phyloP scores from a whole-genome alignment of 2,113 vertebrate genomes.

The Rutilus rutilus region DNA sequence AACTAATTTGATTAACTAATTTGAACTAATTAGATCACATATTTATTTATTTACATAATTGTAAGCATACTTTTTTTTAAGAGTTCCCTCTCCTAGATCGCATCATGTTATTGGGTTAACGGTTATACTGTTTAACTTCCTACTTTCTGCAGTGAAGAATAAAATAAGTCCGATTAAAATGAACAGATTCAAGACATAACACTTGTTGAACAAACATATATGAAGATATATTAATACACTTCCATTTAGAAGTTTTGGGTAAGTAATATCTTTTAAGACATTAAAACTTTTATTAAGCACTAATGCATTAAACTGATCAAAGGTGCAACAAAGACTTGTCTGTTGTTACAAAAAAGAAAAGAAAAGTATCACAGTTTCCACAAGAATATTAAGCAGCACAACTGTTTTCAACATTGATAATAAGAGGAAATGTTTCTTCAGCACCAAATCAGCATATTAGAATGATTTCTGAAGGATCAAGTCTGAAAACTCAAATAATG shows the following conservation, averaged over 20 bases:
- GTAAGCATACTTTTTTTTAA: background rate
- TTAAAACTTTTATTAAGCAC: background rate
- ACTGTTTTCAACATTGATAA: background rate
- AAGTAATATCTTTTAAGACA: background rate
- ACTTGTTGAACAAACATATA: background rate
- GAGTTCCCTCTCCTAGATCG: background rate
- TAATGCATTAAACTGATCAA: background rate
- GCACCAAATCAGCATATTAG: background rate
- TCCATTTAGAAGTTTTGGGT: background rate
- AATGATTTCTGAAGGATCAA: background rate
- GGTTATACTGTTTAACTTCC: background rate
- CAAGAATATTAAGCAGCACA: background rate
- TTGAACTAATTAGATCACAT: background rate
- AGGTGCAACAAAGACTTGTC: background rate
- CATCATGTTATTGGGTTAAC: background rate
- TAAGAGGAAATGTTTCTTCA: background rate
- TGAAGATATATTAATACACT: background rate
- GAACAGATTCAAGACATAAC: background rate
- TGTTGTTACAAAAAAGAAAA: background rate
- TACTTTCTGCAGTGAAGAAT: background rate
- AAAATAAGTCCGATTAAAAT: background rate
- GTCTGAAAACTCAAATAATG: background rate
- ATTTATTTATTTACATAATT: background rate
- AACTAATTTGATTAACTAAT: too few species aligned
- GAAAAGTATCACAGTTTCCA: background rate